phyloP scores from a whole-genome alignment of 2,888 invertebrate species.

The Morpho helenor region DNA sequence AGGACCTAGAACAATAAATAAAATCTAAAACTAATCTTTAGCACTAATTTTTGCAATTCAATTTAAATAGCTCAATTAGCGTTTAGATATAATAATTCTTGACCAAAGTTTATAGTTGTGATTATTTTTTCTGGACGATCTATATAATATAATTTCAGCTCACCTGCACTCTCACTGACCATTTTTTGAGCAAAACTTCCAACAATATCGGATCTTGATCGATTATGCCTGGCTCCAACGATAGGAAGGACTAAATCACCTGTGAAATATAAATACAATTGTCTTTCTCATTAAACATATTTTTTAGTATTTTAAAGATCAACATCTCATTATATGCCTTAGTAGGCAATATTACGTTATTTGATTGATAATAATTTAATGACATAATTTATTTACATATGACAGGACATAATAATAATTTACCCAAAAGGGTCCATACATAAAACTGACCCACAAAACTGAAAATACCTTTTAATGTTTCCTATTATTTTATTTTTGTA shows the following conservation, averaged over 20 bases:
- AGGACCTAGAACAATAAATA: constrained; percentile 41
- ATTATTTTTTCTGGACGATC: background rate
- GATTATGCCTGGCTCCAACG: constrained; percentile 58
- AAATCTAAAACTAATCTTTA: background rate
- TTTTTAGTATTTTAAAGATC: too few species aligned
- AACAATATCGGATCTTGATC: constrained; percentile 69
- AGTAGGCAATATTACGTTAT: too few species aligned
- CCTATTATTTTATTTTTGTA: too few species aligned
- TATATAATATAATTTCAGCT: background rate
- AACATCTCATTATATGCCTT: too few species aligned
- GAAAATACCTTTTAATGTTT: too few species aligned
- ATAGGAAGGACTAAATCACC: constrained; percentile 53
- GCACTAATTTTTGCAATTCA: too few species aligned
- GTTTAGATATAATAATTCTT: background rate
- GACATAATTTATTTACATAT: too few species aligned
- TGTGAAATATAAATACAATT: constrained; percentile 25
- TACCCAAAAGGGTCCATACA: too few species aligned
- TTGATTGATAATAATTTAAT: too few species aligned
- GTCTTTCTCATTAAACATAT: too few species aligned
- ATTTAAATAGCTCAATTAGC: background rate
- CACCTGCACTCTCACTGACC: constrained; percentile 66
- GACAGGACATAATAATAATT: too few species aligned
- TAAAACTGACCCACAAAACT: too few species aligned
- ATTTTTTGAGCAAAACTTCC: constrained; percentile 64
- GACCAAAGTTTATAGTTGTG: background rate